Evolutionary conservation across 2,888 invertebrate species (phyloP), one percentile per base, ranked within the genome.

Genomic region (Drosophila buzzatii): DNA sequence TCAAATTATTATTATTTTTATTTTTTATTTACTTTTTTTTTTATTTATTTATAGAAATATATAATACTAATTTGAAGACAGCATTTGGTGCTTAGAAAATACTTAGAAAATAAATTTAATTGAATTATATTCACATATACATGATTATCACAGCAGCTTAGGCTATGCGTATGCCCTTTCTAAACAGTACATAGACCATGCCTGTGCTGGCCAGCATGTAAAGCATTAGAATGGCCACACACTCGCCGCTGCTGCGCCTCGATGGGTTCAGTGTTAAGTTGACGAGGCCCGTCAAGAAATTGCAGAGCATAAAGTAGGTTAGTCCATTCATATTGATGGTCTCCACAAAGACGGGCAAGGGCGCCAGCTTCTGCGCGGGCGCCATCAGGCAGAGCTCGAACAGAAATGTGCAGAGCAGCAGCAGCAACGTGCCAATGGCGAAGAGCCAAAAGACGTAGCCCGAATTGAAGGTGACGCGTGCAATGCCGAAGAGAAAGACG

Each of bases 261-360:
- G 95, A 92, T 5, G 98, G 97, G 73, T 94, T 93, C 16, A 96
- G 92, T 14, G 93, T 92, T 90, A 97, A 94, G 93, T 99, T 99
- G 7, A 98, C 94, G 4, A 95, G 89, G 12, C 99, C 99, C 0
- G 99, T 99, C 18, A 97, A 91, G 37, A 98, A 78, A 94, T 99
- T 99, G 2, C 96, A 95, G 16, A 96, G 76, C 60, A 99, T 93
- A 92, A 99, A 99, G 92, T 96, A 97, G n/a, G 95, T 91, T 37
- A 99, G 93, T 2, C 97, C 97, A 93, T 97, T 98, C 74, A 94
- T 95, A 93, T 97, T 98, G 35, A 98, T 94, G 20, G 96, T 95
- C 79, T 95, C 94, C 59, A 96, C 94, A 72, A 97, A 94, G 4
- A 23, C 68, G 12, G 82, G 81, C 47, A 83, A 37, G 0, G 51